Conservation (phyloP, 2,797 vertebrate genomes). For the Sorex maritimensis region DNA sequence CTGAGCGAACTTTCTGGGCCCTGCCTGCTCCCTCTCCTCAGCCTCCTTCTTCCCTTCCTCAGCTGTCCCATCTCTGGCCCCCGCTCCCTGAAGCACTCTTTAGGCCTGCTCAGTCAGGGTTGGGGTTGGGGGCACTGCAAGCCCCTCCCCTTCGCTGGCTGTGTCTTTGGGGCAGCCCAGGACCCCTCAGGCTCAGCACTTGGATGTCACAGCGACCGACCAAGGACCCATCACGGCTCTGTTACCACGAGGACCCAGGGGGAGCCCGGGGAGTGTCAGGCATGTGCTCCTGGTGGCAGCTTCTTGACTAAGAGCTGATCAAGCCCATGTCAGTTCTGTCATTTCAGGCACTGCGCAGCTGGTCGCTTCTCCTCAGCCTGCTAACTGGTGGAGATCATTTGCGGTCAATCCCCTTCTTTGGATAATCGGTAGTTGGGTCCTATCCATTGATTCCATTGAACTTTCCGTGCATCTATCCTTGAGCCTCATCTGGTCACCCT, state of each 20-base stretch:
- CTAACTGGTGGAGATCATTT: not conserved
- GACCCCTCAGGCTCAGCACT: not conserved
- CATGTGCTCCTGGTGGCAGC: not conserved
- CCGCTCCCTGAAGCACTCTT: not conserved
- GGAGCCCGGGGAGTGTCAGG: not conserved
- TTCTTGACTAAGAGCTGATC: not conserved
- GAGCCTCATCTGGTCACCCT: not conserved
- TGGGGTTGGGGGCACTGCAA: too few species aligned
- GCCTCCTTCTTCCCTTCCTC: not conserved
- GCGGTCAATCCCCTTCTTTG: conserved; percentile 16
- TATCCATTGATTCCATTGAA: not conserved
- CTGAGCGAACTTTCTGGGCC: too few species aligned
- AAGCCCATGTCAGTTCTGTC: not conserved
- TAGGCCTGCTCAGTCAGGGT: not conserved
- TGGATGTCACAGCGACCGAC: not conserved
- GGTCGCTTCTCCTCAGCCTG: not conserved
- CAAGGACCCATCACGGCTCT: not conserved
- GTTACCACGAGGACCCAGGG: not conserved
- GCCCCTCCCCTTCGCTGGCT: too few species aligned
- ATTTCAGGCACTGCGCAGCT: not conserved
- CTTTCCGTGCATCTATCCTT: not conserved
- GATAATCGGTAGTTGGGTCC: not conserved
- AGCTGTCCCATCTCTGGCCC: not conserved
- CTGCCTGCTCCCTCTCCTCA: not conserved
- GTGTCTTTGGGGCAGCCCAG: too few species aligned